A percentile compares a stretch with the other conserved stretches of the same genome.
phyloP scores from a whole-genome alignment of 2,113 vertebrate species.

The Hippopotamus amphibius region DNA sequence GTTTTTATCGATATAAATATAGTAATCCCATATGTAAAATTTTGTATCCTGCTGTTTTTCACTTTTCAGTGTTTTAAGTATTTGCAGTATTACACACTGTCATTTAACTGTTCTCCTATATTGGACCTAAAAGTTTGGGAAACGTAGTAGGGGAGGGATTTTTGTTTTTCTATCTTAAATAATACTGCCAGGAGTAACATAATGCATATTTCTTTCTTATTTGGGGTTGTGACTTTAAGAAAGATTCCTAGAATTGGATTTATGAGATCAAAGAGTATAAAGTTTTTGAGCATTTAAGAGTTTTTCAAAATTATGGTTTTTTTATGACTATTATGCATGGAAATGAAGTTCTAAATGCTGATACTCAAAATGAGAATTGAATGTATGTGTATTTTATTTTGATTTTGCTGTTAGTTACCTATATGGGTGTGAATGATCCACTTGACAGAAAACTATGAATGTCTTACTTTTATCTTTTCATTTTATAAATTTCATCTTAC shows the following conservation, averaged over 20 bases:
- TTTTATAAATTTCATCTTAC: slow-evolving; percentile 44
- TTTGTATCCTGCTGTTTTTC: neutral
- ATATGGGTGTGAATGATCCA: neutral
- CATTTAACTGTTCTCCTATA: neutral
- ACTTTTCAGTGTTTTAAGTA: neutral
- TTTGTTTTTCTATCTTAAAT: slow-evolving; percentile 35
- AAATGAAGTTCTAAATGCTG: slow-evolving; percentile 54
- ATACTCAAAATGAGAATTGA: slow-evolving; percentile 50
- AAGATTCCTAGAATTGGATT: slow-evolving; percentile 30
- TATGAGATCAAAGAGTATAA: slow-evolving; percentile 37
- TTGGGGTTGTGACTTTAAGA: slow-evolving; percentile 27
- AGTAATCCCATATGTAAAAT: neutral
- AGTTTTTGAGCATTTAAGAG: neutral
- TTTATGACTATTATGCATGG: neutral
- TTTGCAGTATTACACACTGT: neutral
- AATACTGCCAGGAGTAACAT: neutral
- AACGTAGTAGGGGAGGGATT: neutral
- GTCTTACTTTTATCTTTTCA: slow-evolving; percentile 19
- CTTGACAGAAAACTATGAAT: slow-evolving; percentile 42
- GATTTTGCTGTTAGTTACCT: slow-evolving; percentile 40
- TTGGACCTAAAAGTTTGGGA: slow-evolving; percentile 9
- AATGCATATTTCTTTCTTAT: neutral
- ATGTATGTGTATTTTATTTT: slow-evolving; percentile 35
- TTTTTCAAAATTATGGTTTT: slow-evolving; percentile 44
- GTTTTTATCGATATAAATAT: neutral